phyloP scores from a whole-genome alignment of 2,113 vertebrate species.

The Brevimyrus niger region DNA sequence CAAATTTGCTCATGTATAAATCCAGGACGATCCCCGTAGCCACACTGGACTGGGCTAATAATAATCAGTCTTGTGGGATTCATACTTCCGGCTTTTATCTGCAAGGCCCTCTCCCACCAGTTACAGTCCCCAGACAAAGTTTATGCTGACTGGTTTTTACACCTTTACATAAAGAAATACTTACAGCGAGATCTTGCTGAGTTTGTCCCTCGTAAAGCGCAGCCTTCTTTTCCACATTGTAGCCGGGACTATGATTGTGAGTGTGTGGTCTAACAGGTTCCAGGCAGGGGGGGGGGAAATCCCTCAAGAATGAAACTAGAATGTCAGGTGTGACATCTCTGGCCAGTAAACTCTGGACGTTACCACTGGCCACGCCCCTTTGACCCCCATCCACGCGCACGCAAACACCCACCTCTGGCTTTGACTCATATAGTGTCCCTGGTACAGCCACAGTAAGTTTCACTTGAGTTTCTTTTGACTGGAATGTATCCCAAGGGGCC shows the following conservation, averaged over 20 bases:
- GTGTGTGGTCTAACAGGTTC: neutral
- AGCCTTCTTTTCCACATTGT: slow-evolving; percentile 13
- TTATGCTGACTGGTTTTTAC: neutral
- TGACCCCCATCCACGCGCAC: neutral
- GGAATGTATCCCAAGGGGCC: neutral
- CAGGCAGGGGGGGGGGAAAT: neutral
- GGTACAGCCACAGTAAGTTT: neutral
- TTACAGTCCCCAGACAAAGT: neutral
- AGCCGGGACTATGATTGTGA: neutral
- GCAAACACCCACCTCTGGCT: neutral
- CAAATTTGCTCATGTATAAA: neutral
- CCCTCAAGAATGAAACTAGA: neutral
- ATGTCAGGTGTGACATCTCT: slow-evolving; percentile 9
- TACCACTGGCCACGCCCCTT: neutral
- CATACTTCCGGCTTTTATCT: neutral
- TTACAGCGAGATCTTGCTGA: neutral
- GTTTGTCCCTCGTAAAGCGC: neutral
- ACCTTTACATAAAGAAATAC: neutral
- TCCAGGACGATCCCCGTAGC: neutral
- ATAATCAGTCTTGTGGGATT: neutral
- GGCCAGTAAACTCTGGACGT: neutral
- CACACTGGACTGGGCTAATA: neutral
- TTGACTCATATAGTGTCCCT: neutral
- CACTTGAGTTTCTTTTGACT: neutral
- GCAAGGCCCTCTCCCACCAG: neutral